Evolutionary conservation across 2,113 vertebrate species (phyloP).

Genomic region (Anoura caudifer): DNA sequence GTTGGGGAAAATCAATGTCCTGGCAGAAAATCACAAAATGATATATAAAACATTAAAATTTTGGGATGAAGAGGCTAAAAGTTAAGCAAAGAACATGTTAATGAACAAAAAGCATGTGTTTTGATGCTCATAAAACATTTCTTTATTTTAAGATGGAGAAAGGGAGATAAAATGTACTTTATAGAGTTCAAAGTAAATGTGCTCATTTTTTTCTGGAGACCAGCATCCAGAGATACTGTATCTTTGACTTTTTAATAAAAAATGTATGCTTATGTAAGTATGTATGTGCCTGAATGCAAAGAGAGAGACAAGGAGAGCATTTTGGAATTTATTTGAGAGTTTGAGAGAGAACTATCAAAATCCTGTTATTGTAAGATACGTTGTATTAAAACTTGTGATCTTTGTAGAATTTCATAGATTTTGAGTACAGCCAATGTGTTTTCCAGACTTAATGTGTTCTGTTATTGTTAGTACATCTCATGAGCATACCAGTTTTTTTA

Average conservation of each 20-base stretch:
- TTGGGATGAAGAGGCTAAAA: not conserved
- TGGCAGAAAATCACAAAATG: not conserved
- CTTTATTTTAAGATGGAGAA: slow-evolving; percentile 32
- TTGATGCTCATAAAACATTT: slow-evolving; percentile 1
- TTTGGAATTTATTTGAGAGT: not conserved
- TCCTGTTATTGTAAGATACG: not conserved
- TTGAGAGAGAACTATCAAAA: not conserved
- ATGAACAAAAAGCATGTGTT: slow-evolving; percentile 3
- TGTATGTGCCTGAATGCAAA: not conserved
- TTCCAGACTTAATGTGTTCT: slow-evolving; percentile 1
- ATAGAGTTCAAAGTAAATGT: not conserved
- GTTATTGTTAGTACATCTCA: not conserved
- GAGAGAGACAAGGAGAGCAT: not conserved
- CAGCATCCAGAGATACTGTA: not conserved
- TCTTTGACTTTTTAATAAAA: slow-evolving; percentile 33
- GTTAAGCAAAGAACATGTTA: slow-evolving; percentile 3
- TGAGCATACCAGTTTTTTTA: not conserved
- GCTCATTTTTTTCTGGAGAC: not conserved
- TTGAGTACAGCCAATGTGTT: not conserved
- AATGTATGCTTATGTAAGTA: not conserved
- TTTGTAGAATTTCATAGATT: slow-evolving; percentile 6
- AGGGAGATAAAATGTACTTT: not conserved
- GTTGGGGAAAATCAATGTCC: not conserved
- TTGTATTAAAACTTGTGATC: not conserved
- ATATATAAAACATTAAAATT: not conserved